Base-by-base conservation (phyloP, 1,140 invertebrate species). In the Brachionus sp. region DNA sequence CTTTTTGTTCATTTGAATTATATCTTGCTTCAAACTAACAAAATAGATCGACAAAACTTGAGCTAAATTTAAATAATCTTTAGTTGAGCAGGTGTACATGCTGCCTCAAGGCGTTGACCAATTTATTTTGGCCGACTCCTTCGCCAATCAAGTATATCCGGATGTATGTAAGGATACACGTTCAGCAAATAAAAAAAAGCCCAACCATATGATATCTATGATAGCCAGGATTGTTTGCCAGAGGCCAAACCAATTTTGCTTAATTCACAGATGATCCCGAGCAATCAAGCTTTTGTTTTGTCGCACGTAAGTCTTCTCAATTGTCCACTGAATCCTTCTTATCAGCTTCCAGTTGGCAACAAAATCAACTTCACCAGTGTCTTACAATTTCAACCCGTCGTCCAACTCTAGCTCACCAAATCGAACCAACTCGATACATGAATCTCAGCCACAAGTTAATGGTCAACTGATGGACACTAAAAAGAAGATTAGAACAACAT, bases 291-390 rank as follows among this genome's bases (percentile, higher is more conserved):
- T 23, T 29, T 70, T 23, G 33, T 70, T 7, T 39, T 70, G 13
- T 70, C 66, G 35, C 66, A 33, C 12, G 62, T 19, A 70, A 35
- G n/a, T 16, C 6, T 53, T 23, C 13, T 53, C 50, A 53, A 70
- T 37, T 37, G n/a, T 16, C 66, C 35, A n/a, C 66, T 37, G 16
- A 19, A 35, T n/a, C 33, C 29, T 0, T 2, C 10, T n/a, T 70
- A 37, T 70, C 12, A 13, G 29, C 25, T 70, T n/a, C 66, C 66
- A 35, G 25, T 70, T 35, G 66, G 66, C 35, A 70, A 70, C n/a
- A 70, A 70, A 70, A 16, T 70, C 66, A 37, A 70, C 33, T 19
- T 70, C 66, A 39, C 66, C 66, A 70, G 66, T 70, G 5, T 70
- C 66, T 13, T 70, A 29, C 35, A 70, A 33, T 16, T 70, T 70